Evolutionary conservation across 1,140 invertebrate species (phyloP), one percentile per base, ranked within the genome.

Genomic region (Stegodyphus mimosarum): DNA sequence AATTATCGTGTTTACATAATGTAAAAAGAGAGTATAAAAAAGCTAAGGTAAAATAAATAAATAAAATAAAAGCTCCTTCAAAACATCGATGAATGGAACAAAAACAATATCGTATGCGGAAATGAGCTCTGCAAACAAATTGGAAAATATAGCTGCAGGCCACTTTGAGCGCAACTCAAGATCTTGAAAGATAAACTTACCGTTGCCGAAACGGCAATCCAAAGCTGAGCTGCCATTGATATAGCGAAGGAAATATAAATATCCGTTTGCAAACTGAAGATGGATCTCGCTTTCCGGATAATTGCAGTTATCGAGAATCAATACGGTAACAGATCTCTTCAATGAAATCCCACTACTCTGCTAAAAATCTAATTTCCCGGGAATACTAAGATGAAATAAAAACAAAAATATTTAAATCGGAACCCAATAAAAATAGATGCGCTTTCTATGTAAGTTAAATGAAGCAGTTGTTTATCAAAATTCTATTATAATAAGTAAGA

Each of bases 391-490:
- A 81, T 52, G 53, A 17, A 7, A 17, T 18, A 67, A 67, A 67
- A 67, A 3, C 33, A 67, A 66, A 7, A 66, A 13, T 48, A 80
- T 80, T 80, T 55, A 80, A 80, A 80, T 80, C 48, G 76, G 66
- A 79, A 48, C 15, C 69, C 53, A 80, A 72, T 72, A 80, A 80
- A 64, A 76, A 72, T 11, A 6, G 18, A 72, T 52, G 18, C 9
- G 13, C 11, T 75, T 73, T 51, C 13, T 11, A 73, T 11, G 17
- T 64, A 49, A 18, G 18, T 1, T 6, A 72, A 72, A 80, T 15
- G 53, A 80, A 50, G 52, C 78, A 50, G 72, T 80, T 80, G 78
- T 72, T 80, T 80, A 80, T 72, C 78, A 80, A 80, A 80, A 71
- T 80, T 69, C 66, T 80, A 80, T 80, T 80, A 80, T 52, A 5